Conservation (phyloP, 2,113 vertebrate genomes). For the Pimephales promelas region DNA sequence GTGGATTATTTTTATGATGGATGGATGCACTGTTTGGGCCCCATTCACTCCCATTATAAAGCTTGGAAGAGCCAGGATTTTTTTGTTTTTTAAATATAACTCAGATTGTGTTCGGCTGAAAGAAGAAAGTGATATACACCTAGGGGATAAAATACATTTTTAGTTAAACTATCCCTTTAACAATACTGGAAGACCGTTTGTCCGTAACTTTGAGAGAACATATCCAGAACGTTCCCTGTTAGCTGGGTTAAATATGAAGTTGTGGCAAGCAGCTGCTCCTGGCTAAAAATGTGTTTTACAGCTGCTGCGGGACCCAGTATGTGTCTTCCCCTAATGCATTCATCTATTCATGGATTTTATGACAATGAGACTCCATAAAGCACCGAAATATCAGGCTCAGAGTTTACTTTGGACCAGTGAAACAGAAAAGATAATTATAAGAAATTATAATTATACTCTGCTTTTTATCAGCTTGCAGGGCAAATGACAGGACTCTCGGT, state of each 20-base stretch:
- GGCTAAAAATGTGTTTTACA: constrained; percentile 74
- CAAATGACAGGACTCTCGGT: not conserved
- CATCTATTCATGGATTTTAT: constrained; percentile 77
- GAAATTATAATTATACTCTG: constrained; percentile 70
- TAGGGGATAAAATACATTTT: no score
- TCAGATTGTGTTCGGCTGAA: no score
- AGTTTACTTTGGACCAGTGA: constrained; percentile 75
- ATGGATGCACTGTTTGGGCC: no score
- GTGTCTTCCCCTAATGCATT: constrained; percentile 71
- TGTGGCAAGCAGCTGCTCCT: constrained; percentile 63
- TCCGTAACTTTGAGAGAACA: no score
- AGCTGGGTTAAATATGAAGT: constrained; percentile 64
- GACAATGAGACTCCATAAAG: constrained; percentile 73
- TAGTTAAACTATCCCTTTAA: no score
- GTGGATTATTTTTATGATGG: no score
- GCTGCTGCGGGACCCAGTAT: constrained; percentile 65
- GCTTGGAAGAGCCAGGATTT: no score
- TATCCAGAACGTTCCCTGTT: no score
- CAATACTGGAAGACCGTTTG: no score
- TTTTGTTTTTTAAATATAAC: no score
- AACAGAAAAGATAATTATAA: constrained; percentile 67
- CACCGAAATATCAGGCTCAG: constrained; percentile 69
- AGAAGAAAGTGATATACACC: no score
- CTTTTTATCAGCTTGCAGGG: constrained; percentile 59
- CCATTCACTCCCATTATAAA: no score